Evolutionary conservation across 2,113 vertebrate species (phyloP).

Genomic region (Orientallactaga bullata): DNA sequence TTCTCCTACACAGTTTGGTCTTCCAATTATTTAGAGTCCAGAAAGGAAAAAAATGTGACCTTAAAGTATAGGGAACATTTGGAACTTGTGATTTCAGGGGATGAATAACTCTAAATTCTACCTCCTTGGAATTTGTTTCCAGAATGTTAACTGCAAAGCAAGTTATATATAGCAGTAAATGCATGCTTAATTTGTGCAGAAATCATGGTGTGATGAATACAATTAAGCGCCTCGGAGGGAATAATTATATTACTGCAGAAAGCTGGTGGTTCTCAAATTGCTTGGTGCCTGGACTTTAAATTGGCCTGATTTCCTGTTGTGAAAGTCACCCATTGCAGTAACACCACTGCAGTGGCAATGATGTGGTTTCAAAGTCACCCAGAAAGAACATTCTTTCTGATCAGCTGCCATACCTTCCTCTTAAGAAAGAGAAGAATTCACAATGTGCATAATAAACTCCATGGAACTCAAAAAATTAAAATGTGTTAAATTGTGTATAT

Average conservation of each 20-base stretch:
- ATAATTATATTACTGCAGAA: slow-evolving; percentile 94
- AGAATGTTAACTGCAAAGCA: slow-evolving; percentile 92
- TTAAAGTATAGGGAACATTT: slow-evolving; percentile 80
- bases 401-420: slow-evolving; percentile 73
- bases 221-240: slow-evolving; percentile 93
- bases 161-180: slow-evolving; percentile 93
- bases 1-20: slow-evolving; percentile 12
- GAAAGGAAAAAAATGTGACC: slow-evolving; percentile 81
- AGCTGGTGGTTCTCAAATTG: slow-evolving; percentile 93
- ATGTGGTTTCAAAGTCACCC: slow-evolving; percentile 89
- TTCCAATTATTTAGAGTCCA: slow-evolving; percentile 51
- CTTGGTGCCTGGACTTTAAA: slow-evolving; percentile 92
- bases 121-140: slow-evolving; percentile 93
- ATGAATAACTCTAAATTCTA: slow-evolving; percentile 87
- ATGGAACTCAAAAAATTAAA: slow-evolving; percentile 78
- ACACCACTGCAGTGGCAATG: slow-evolving; percentile 85
- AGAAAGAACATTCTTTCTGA: slow-evolving; percentile 82
- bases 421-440: slow-evolving; percentile 75
- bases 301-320: slow-evolving; percentile 90
- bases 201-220: slow-evolving; percentile 94
- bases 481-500: slow-evolving; percentile 44
- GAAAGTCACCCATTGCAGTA: slow-evolving; percentile 89
- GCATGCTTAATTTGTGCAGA: slow-evolving; percentile 93
- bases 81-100: slow-evolving; percentile 87
- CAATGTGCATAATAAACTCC: slow-evolving; percentile 40